Evolutionary conservation across 1,140 invertebrate species (phyloP), one percentile per base, ranked within the genome.

Genomic region (Telenomus remus): DNA sequence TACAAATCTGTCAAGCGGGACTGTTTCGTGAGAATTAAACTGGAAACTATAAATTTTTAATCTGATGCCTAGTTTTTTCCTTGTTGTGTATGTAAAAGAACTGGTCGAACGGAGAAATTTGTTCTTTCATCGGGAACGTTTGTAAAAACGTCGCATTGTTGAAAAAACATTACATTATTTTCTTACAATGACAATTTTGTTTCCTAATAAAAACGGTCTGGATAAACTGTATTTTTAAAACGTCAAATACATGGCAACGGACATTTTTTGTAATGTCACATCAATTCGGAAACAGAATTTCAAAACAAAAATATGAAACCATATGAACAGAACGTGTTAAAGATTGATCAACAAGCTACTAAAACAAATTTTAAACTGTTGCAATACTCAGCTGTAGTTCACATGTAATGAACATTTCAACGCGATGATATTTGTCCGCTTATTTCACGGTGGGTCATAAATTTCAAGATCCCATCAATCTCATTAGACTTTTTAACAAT

Each of bases 401-500:
- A 27, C 19, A 27, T 43, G 13, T 57, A 53, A 72, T 54, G 69
- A 54, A 34, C 48, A 19, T 46, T 53, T 72, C 47, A 47, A 43
- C 48, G 44, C 48, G 59, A 27, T 27, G 6, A 59, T 72, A 51
- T 64, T 54, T 72, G 53, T 68, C 39, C 56, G 57, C 42, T 27
- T 11, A 49, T 63, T 76, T 51, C 50, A 55, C 46, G 47, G 44
- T 53, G 66, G 48, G 73, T 57, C 54, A 56, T 76, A 61, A 76
- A 71, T 71, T 44, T 16, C 34, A 42, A 44, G 68, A 72, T 72
- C 57, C 51, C 48, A 59, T 77, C 74, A 59, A 59, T 44, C 55
- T 71, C 68, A 57, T 70, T 77, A 69, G 69, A 64, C 59, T 70
- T 69, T 27, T 76, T 44, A 56, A 75, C 72, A 55, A 57, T 75